A percentile compares a stretch with the other conserved stretches of the same genome.
phyloP scores from a whole-genome alignment of 2,888 invertebrate genomes.

The Dendrolimus pini region DNA sequence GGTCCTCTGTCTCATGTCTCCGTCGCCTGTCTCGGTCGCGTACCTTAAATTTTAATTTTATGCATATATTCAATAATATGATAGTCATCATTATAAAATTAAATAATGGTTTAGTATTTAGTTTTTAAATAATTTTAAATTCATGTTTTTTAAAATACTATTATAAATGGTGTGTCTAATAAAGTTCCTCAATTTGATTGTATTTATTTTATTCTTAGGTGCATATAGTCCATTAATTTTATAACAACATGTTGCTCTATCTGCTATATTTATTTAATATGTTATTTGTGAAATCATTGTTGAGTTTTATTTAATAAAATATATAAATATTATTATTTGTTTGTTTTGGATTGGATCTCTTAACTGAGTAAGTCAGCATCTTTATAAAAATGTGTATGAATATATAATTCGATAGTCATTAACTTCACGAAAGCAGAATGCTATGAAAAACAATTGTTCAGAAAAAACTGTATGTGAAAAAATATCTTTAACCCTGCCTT shows the following conservation, averaged over 20 bases:
- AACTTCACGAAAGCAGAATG: too few relatives aligned
- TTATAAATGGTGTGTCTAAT: constrained; percentile 23
- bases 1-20: too few relatives aligned
- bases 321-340: constrained; percentile 29
- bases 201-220: constrained; percentile 22
- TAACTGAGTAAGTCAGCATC: not conserved
- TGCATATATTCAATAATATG: too few relatives aligned
- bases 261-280: constrained; percentile 29
- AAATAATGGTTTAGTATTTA: too few relatives aligned
- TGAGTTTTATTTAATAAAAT: constrained; percentile 72
- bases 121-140: too few relatives aligned
- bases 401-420: too few relatives aligned
- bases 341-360: constrained; percentile 8
- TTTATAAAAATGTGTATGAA: not conserved
- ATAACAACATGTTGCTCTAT: constrained; percentile 32
- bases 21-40: too few relatives aligned
- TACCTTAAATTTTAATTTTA: too few relatives aligned
- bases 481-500: too few relatives aligned
- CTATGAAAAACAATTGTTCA: too few relatives aligned
- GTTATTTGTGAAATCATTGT: constrained; percentile 64
- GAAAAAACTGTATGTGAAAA: too few relatives aligned
- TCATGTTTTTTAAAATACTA: not conserved
- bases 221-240: constrained; percentile 38
- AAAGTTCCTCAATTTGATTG: constrained; percentile 25
- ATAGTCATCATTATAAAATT: too few relatives aligned